Evolutionary conservation across 2,113 vertebrate genomes (phyloP).

Genomic region (Dryoscopus gambensis): DNA sequence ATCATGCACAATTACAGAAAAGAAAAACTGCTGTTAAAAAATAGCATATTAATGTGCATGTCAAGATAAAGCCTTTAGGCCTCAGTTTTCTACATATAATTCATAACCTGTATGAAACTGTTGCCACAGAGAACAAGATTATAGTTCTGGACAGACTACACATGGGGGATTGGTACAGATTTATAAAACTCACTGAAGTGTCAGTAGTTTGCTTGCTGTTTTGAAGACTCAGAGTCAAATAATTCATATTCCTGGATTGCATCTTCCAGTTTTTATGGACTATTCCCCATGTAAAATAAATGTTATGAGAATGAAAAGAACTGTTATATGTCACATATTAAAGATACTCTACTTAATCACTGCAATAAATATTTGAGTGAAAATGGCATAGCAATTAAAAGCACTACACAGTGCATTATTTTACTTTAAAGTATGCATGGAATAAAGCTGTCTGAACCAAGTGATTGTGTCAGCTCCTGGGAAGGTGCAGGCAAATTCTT

Average conservation of each 20-base stretch:
- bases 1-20: neutral
- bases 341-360: neutral
- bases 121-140: neutral
- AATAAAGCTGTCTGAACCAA: neutral
- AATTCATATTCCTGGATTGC: neutral
- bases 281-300: neutral
- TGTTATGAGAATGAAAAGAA: neutral
- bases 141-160: neutral
- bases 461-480: neutral
- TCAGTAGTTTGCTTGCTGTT: neutral
- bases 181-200: neutral
- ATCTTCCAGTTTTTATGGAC: neutral
- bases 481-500: neutral
- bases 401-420: neutral
- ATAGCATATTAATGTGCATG: neutral
- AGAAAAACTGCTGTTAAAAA: neutral
- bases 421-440: neutral
- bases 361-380: neutral
- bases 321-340: neutral
- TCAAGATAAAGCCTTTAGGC: neutral
- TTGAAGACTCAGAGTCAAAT: neutral
- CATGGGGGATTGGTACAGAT: neutral
- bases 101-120: neutral
- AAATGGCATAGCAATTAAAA: neutral
- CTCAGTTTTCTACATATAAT: neutral